Base-by-base conservation (phyloP, 2,797 vertebrate species). In the Acanthurus leucopareius region DNA sequence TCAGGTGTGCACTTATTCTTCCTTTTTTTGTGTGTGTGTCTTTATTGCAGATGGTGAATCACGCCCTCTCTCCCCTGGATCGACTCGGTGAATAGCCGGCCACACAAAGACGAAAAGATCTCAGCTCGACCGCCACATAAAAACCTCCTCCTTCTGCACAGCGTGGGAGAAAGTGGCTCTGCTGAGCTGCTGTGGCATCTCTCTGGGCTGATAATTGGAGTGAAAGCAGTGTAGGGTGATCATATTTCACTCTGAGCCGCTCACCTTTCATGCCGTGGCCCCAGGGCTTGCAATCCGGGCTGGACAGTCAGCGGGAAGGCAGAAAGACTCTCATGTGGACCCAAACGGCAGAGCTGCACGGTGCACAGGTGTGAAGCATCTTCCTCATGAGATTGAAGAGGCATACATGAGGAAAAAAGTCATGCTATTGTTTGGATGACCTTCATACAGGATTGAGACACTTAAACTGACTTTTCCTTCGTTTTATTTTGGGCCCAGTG, bases 31-130 rank as follows among this genome's bases (percentile, higher is more conserved):
- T 89, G 61, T 84, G 32, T 80, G 61, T 90, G 61, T 90, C 56
- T 82, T 85, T 62, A 57, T 93, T 92, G 83, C 95, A 97, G 96
- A 93, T 94, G 89, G 89, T 86, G 86, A 89, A 83, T 88, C 86
- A 88, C 80, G 75, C 59, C 89, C 80, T 83, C 81, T 82, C 69
- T 86, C 74, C 84, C 77, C 57, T 49, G 48, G 82, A 89, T 70
- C 58, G 22, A 87, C 81, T 76, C 69, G 1, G 69, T 94, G 94
- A 96, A 92, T 83, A 91, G 81, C 51, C 17, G 8, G 69, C 65
- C 19, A n/a, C 32, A 84, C 65, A 88, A 86, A 92, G 84, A 85
- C 65, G 38, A 89, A 85, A 91, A 89, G 87, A 84, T 88, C 86
- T 88, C 90, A 72, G 89, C 73, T 79, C 82, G 73, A 88, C 83